phyloP scores from a whole-genome alignment of 2,888 invertebrate genomes.

The Tenodera sinensis region DNA sequence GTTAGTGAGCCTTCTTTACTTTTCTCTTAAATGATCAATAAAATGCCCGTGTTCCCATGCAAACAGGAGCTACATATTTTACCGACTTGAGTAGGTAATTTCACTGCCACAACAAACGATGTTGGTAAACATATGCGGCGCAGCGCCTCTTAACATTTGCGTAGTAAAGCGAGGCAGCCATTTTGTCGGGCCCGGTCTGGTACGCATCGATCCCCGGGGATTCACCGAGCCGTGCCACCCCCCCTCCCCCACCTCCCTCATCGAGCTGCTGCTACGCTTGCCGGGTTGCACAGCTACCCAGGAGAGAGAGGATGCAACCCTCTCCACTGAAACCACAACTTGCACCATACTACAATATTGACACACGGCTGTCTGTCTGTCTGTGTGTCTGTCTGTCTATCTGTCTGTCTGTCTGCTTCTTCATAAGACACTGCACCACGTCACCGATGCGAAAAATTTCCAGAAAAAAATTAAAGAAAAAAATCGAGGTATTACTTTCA shows the following conservation, averaged over 20 bases:
- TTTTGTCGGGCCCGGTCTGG: slow-evolving; percentile 7
- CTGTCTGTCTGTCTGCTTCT: background rate
- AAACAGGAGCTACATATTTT: background rate
- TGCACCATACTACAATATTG: background rate
- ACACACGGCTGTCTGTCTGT: background rate
- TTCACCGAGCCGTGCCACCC: background rate
- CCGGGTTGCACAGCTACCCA: background rate
- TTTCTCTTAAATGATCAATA: no score
- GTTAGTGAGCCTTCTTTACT: no score
- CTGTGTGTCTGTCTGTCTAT: background rate
- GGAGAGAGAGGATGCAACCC: background rate
- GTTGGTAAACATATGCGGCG: background rate
- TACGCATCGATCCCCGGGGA: background rate
- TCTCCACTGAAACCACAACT: background rate
- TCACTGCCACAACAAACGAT: background rate
- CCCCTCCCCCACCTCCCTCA: background rate
- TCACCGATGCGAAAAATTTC: no score
- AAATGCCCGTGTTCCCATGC: background rate
- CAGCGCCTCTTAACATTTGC: background rate
- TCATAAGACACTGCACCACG: background rate
- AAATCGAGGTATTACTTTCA: no score
- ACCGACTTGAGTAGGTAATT: background rate
- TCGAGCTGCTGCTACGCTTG: background rate
- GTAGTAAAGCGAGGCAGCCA: slow-evolving; percentile 1
- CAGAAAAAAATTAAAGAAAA: no score